These are phyloP conservation scores for Craniophora ligustri DNA, from an alignment of 2,888 invertebrate genomes.

Conservation along the genomic window DNA sequence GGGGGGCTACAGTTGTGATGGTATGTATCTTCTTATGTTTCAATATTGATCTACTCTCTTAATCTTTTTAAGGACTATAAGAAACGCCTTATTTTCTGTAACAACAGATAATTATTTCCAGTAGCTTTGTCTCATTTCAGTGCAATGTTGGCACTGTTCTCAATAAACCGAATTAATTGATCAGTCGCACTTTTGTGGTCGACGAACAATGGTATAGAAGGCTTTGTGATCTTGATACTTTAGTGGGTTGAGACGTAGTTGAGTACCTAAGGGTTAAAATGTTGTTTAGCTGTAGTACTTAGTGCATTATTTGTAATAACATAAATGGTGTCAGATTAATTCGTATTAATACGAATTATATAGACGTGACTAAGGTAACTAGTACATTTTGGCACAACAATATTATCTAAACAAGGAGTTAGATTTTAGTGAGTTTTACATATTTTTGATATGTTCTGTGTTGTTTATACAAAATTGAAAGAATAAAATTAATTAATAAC, in stretches of 20 bases:
- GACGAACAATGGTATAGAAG: conserved; percentile 51
- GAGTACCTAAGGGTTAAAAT: not conserved
- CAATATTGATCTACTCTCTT: not conserved
- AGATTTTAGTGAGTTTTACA: no score
- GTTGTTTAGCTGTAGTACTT: not conserved
- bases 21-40: not conserved
- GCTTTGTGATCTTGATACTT: conserved; percentile 54
- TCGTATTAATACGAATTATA: no score
- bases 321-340: no score
- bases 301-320: no score
- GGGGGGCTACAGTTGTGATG: no score
- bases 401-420: no score
- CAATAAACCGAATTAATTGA: conserved; percentile 69
- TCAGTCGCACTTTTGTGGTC: conserved; percentile 61
- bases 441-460: no score
- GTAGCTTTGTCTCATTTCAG: conserved; percentile 55
- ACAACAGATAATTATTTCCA: conserved; percentile 56
- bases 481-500: no score
- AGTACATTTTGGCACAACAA: no score
- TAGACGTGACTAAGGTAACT: no score
- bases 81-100: conserved; percentile 32
- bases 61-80: not conserved
- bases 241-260: not conserved
- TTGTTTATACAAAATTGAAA: no score
- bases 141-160: conserved; percentile 54